Percentiles rank a stretch among this genome's conserved stretches.
phyloP scores from a whole-genome alignment of 2,888 invertebrate species.

The Drosophila suboccidentalis region DNA sequence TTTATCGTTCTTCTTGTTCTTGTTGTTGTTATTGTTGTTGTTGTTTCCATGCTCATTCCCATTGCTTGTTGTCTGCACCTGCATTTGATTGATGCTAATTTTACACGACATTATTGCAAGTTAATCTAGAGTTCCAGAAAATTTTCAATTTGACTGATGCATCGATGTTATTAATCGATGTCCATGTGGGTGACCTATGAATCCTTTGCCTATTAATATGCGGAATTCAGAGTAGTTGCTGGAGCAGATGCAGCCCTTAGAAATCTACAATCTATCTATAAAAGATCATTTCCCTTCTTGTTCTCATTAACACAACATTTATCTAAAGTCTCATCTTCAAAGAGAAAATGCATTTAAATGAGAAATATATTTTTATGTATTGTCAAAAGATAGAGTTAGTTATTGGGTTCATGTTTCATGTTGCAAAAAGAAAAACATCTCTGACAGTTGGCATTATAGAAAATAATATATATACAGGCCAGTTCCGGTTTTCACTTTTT shows the following conservation, averaged over 20 bases:
- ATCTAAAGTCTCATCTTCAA: not conserved
- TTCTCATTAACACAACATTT: slow-evolving; percentile 9
- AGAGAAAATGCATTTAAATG: no score
- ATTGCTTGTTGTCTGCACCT: slow-evolving; percentile 63
- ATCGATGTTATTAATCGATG: slow-evolving; percentile 55
- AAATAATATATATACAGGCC: no score
- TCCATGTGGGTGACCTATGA: slow-evolving; percentile 60
- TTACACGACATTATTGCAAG: slow-evolving; percentile 75
- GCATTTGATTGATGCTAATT: slow-evolving; percentile 80
- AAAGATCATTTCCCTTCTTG: slow-evolving; percentile 14
- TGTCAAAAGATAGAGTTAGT: no score
- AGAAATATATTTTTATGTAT: no score
- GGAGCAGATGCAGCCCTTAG: slow-evolving; percentile 32
- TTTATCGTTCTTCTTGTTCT: not conserved
- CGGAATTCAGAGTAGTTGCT: slow-evolving; percentile 15
- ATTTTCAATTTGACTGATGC: slow-evolving; percentile 55
- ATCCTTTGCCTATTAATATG: slow-evolving; percentile 30
- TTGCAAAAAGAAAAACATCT: no score
- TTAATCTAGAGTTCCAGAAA: slow-evolving; percentile 50
- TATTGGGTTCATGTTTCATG: not conserved
- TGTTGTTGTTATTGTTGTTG: slow-evolving; percentile 14
- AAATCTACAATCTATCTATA: slow-evolving; percentile 2
- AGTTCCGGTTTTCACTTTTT: no score
- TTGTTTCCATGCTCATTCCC: slow-evolving; percentile 9
- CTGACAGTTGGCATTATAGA: no score